Evolutionary conservation across 2,113 vertebrate species (phyloP), one percentile per base, ranked within the genome.

Genomic region (Colossoma macropomum): DNA sequence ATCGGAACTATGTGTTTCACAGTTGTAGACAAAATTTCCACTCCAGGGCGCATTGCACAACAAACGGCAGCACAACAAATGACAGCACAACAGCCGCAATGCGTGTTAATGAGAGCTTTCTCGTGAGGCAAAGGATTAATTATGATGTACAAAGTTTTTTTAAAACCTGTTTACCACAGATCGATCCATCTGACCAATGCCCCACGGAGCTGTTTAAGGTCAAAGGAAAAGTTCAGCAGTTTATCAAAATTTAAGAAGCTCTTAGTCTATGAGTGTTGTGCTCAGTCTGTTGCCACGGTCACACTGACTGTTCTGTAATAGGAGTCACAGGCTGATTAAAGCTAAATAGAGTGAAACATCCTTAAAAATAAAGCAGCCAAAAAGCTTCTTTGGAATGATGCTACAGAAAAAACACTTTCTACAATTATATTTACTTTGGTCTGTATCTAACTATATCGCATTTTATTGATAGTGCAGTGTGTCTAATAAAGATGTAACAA

Each of bases 91-190:
- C 60, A 75, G 62, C 50, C 45, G 41, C 56, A 73, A 34, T 45
- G 68, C 68, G 41, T 27, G 66, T 84, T 84, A 79, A 77, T 76
- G 73, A 81, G 65, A 69, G 66, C 23, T 48, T 60, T 59, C 75
- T 60, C 66, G 15, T 23, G 63, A 71, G 77, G 62, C 77, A 65
- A 10, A 79, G 48, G 27, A 79, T 79, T 79, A 79, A 79, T 79
- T 79, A 79, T 68, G 45, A 68, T 66, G 34, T 52, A 41, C 63
- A 79, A 79, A 45, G 60, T 65, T 66, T 79, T 63, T 27, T 62
- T 73, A 32, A 68, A 73, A 79, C 28, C 30, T 25, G 27, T 66
- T 62, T 54, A 62, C 38, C n/a, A 38, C 4, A 23, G 75, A 76
- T 75, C 41, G 27, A 48, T 66, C n/a, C 28, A 66, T 75, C 6